These are phyloP conservation scores for Thaumatotibia leucotreta DNA, from an alignment of 1,140 invertebrate species.

Conservation along the genomic window DNA sequence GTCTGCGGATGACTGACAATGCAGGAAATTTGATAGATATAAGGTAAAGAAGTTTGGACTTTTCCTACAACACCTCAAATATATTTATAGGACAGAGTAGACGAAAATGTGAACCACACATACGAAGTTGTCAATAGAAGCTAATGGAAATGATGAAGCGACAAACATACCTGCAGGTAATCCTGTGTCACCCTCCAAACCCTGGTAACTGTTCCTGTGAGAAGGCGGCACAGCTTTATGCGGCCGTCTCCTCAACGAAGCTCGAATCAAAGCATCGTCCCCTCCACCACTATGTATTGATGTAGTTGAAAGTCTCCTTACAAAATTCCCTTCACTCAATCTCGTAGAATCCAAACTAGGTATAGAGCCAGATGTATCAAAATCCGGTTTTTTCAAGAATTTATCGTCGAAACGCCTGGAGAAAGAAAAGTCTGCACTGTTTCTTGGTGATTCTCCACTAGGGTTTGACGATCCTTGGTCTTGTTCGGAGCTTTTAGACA, in stretches of 20 bases:
- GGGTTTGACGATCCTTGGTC: constrained; percentile 70
- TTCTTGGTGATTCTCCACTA: constrained; percentile 64
- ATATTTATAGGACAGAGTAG: too few species aligned
- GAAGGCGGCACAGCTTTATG: constrained; percentile 66
- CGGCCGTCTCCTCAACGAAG: constrained; percentile 62
- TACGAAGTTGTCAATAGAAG: too few species aligned
- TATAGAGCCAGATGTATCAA: constrained; percentile 61
- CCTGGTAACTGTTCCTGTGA: constrained; percentile 73
- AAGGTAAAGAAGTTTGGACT: too few species aligned
- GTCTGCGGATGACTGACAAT: too few species aligned
- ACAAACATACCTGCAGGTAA: constrained; percentile 55
- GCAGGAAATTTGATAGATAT: too few species aligned
- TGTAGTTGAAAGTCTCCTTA: constrained; percentile 60
- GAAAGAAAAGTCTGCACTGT: constrained; percentile 83
- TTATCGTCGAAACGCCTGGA: constrained; percentile 79
- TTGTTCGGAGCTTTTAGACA: constrained; percentile 72
- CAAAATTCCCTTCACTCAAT: constrained; percentile 56
- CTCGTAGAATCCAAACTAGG: constrained; percentile 62
- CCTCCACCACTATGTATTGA: constrained; percentile 70
- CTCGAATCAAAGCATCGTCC: constrained; percentile 71
- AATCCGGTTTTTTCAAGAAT: constrained; percentile 69
- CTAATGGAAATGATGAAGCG: background rate
- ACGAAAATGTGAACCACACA: too few species aligned
- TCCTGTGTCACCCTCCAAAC: constrained; percentile 61
- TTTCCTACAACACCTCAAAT: too few species aligned